Base-by-base conservation (phyloP, 1,140 invertebrate species). In the Pseudobourletiella spinata region DNA sequence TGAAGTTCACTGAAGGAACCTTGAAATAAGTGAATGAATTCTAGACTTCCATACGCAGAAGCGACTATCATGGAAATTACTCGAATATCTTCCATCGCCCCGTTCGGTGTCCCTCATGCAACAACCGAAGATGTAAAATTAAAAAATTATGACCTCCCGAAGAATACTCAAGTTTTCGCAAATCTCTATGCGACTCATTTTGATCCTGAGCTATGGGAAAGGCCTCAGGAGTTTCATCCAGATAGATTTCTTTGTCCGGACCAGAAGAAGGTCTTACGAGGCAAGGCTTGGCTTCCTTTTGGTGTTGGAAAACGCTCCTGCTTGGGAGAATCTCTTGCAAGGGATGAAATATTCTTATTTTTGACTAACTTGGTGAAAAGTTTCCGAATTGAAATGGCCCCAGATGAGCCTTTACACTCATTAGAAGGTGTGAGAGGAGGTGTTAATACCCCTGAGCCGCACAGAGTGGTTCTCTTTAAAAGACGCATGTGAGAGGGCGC, bases 161-260 rank as follows among this genome's bases (percentile, higher is more conserved):
- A 71, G 57, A 73, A 71, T 32, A 66, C 75, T 15, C 66, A 73
- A 2, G 65, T 78, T 14, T 60, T 78, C 0, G 71, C 73, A 6
- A 64, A 64, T 39, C 18, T 43, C 2, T 64, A 64, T 29, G 50
- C 18, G 6, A 26, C 43, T 24, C 62, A 64, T 42, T 25, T 50
- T 18, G 32, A 56, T 25, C 20, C 42, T 3, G 18, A 59, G 14
- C 22, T 52, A 24, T 64, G 46, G 44, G 56, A 29, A 24, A 44
- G 59, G n/a, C 62, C 62, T 4, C 35, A 64, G 55, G 30, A n/a
- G 8, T 64, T 64, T 57, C 29, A 57, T 26, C 62, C 62, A 29
- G 57, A 59, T 16, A 20, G 62, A 39, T 64, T 64, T 73, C 57
- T 80, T 8, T 55, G 35, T 16, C 2, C 14, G 1, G 59, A 64